Base-by-base conservation (phyloP, 2,888 invertebrate species). In the Drosophila nr. perissopoda region DNA sequence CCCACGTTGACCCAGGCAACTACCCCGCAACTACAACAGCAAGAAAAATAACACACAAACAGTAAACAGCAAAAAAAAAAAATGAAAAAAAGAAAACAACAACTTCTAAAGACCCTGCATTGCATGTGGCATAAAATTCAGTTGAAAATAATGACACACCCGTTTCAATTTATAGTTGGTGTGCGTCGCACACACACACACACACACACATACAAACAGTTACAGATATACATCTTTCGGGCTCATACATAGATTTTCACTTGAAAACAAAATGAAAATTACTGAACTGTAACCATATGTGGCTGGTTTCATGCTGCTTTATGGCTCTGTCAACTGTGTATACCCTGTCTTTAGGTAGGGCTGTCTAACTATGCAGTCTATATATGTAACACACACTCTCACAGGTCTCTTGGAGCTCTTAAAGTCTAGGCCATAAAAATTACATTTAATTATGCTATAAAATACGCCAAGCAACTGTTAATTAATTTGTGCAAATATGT, bases 131-230 rank as follows among this genome's bases (percentile, higher is more conserved):
- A 87, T 84, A 73, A 80, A 85, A 82, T 89, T 89, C 88, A 82
- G 89, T 85, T 85, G 88, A 89, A 78, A 85, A 83, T 85, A 90
- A 85, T 90, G 87, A 89, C 87, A 90, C 87, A 89, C 87, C 90
- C 90, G 89, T 90, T 90, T 81, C 85, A 87, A 76, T 87, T 73
- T 63, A 76, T 80, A 88, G 77, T 66, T 77, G 58, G 61, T 63
- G 61, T 76, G 71, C 62, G 36, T 73, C 64, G 49, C 48, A 45
- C 58, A 53, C 59, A 63, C 58, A 57, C 42, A 57, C 42, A 57
- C 51, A 71, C 48, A 67, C 53, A 45, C 33, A 66, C 45, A 29
- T 21, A 54, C n/a, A 25, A 11, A 57, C 51, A 72, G 54, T 51
- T 51, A 48, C 56, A 70, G 88, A 84, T 85, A 84, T 54, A 82